Percentiles rank a stretch among this genome's conserved stretches.
These are phyloP conservation scores for Brachymystax lenok DNA, from an alignment of 2,797 vertebrate species.

Conservation along the genomic window DNA sequence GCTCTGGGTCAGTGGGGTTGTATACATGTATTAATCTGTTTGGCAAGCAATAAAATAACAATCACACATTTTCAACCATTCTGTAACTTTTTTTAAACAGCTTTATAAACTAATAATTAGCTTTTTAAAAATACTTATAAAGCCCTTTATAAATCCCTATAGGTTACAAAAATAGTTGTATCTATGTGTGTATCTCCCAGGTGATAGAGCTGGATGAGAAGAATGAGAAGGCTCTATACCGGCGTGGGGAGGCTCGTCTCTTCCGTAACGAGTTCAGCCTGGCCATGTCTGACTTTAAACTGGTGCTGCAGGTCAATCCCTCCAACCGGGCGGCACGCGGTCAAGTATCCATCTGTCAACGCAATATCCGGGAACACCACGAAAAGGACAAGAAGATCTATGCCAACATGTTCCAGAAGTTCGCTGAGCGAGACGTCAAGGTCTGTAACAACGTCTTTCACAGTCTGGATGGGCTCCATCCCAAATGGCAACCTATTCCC, in stretches of 20 bases:
- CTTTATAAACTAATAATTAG: too few relatives aligned
- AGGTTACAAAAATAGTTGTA: neutral
- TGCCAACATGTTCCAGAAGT: slow-evolving; percentile 97
- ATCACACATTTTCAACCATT: too few relatives aligned
- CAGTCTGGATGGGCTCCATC: neutral
- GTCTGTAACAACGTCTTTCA: slow-evolving; percentile 64
- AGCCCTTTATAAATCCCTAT: neutral
- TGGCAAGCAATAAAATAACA: too few relatives aligned
- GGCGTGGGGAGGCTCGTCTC: slow-evolving; percentile 87
- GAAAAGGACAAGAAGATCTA: slow-evolving; percentile 91
- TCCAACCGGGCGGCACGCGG: slow-evolving; percentile 86
- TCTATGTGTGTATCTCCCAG: slow-evolving; percentile 60
- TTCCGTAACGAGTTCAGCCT: slow-evolving; percentile 89
- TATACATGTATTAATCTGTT: neutral
- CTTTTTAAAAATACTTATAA: too few relatives aligned
- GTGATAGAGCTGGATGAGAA: slow-evolving; percentile 85
- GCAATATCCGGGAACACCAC: slow-evolving; percentile 89
- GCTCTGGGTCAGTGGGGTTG: neutral
- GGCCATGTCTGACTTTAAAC: slow-evolving; percentile 87
- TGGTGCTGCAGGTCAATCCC: slow-evolving; percentile 88
- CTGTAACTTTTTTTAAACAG: too few relatives aligned
- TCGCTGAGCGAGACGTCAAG: slow-evolving; percentile 92
- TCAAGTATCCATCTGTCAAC: slow-evolving; percentile 87
- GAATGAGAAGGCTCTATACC: slow-evolving; percentile 94
- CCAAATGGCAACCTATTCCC: neutral